A percentile compares a stretch with the other conserved stretches of the same genome.
Conservation (phyloP, 2,113 vertebrate species). For the Paralichthys olivaceus region DNA sequence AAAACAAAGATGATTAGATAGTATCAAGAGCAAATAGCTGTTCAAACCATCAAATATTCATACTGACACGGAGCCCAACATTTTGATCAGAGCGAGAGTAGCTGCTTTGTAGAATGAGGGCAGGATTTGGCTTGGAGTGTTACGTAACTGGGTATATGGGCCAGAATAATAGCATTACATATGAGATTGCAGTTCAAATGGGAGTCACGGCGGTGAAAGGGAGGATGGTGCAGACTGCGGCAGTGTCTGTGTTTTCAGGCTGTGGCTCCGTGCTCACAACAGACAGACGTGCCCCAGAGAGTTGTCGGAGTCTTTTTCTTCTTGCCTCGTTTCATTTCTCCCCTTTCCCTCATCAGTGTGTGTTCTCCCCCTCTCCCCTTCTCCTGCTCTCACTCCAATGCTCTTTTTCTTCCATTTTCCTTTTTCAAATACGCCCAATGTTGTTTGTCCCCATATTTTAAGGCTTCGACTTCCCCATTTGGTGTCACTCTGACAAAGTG, state of each 20-base stretch:
- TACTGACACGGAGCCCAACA: conserved; percentile 19
- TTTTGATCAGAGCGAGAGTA: conserved; percentile 47
- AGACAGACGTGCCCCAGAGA: conserved; percentile 57
- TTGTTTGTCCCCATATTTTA: conserved; percentile 33
- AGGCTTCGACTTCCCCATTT: conserved; percentile 50
- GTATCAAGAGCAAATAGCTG: background rate
- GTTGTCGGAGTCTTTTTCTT: conserved; percentile 42
- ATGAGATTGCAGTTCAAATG: conserved; percentile 67
- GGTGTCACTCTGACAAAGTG: conserved; percentile 39
- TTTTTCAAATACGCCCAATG: conserved; percentile 17
- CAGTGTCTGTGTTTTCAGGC: conserved; percentile 60
- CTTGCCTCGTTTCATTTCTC: conserved; percentile 55
- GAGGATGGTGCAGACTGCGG: conserved; percentile 61
- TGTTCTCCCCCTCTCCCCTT: conserved; percentile 32
- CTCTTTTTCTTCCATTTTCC: conserved; percentile 35
- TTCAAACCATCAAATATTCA: conserved; percentile 7
- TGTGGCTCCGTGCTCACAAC: conserved; percentile 47
- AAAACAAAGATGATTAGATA: conserved; percentile 10
- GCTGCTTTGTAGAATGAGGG: conserved; percentile 68
- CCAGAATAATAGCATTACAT: conserved; percentile 75
- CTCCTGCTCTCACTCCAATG: conserved; percentile 8
- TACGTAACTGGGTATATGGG: conserved; percentile 72
- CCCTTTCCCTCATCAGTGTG: conserved; percentile 24
- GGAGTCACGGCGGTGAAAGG: conserved; percentile 59
- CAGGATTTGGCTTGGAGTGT: conserved; percentile 66